Percentiles rank a stretch among this genome's conserved stretches.
Evolutionary conservation across 2,113 vertebrate species (phyloP).

Genomic region (Sapajus apella): DNA sequence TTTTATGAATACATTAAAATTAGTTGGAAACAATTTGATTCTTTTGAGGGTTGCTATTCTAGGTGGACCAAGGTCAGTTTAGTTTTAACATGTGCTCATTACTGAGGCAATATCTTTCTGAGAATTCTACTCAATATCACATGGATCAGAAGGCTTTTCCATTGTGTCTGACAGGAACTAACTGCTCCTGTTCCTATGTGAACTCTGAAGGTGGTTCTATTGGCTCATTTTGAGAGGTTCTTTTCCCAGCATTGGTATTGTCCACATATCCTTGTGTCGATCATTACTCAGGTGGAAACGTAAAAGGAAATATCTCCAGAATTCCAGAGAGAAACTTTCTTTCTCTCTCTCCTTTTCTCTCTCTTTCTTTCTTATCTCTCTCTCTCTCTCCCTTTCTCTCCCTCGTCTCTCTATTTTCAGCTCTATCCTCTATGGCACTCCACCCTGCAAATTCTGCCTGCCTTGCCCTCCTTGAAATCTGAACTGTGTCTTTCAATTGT

Average conservation of each 20-base stretch:
- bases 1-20: background rate
- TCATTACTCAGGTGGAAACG: background rate
- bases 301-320: background rate
- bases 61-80: background rate
- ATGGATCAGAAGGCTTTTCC: background rate
- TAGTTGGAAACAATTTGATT: background rate
- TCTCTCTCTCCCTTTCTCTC: background rate
- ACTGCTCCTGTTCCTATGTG: background rate
- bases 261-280: background rate
- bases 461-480: background rate
- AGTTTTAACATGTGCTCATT: background rate
- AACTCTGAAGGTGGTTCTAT: background rate
- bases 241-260: background rate
- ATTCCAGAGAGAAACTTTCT: background rate
- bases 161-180: background rate
- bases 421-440: background rate
- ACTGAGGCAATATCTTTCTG: background rate
- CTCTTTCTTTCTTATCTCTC: background rate
- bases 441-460: background rate
- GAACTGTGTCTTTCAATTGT: background rate
- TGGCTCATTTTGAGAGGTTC: background rate
- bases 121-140: background rate
- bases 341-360: background rate
- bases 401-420: background rate
- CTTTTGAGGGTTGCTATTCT: background rate